These are phyloP conservation scores for Leucoma salicis DNA, from an alignment of 2,888 invertebrate species.

Conservation along the genomic window DNA sequence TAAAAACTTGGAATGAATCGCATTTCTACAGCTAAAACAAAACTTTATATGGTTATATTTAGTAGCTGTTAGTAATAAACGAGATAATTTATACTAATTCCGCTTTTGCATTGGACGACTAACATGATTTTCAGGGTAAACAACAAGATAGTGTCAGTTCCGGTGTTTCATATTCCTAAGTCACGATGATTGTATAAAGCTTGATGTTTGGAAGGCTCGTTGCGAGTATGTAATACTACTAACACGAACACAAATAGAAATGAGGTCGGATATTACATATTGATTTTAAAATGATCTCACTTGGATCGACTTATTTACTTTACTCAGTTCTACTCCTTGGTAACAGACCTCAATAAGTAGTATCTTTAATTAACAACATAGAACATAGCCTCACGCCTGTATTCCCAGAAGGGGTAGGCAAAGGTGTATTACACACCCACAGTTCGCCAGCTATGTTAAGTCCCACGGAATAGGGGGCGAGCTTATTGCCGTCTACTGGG, in stretches of 20 bases:
- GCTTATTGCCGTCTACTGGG: too few species aligned
- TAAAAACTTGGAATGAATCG: too few species aligned
- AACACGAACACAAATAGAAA: constrained; percentile 1
- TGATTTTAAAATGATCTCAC: constrained; percentile 2
- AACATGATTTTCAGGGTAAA: constrained; percentile 9
- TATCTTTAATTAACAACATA: too few species aligned
- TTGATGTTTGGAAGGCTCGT: not conserved
- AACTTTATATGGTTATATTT: too few species aligned
- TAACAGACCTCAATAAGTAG: too few species aligned
- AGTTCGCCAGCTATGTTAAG: too few species aligned
- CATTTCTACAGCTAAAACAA: too few species aligned
- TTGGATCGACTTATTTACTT: not conserved
- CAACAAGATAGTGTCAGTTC: constrained; percentile 5
- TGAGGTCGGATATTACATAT: not conserved
- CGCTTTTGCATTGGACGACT: constrained; percentile 7
- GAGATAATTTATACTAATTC: constrained; percentile 1
- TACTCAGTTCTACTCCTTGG: not conserved
- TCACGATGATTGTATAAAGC: constrained; percentile 1
- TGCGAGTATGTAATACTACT: not conserved
- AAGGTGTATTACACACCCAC: too few species aligned
- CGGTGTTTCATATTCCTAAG: constrained; percentile 5
- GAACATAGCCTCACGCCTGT: too few species aligned
- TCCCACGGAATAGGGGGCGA: too few species aligned
- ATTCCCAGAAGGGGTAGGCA: too few species aligned
- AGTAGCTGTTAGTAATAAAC: not conserved